Evolutionary conservation across 2,797 vertebrate species (phyloP), one percentile per base, ranked within the genome.

Genomic region (Takifugu ocellatus): DNA sequence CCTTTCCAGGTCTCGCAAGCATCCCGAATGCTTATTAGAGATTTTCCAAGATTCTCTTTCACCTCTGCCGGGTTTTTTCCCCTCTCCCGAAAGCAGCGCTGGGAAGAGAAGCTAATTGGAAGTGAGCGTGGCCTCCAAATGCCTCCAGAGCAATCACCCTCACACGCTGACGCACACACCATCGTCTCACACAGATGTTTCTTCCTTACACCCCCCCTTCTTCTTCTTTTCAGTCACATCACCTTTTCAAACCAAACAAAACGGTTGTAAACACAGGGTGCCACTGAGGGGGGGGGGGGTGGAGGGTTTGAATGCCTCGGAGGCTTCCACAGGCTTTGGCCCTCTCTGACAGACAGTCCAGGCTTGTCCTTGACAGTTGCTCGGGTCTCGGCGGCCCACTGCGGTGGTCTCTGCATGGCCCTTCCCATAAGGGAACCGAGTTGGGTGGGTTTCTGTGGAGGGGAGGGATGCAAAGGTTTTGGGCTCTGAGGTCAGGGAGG

Each of bases 191-290:
- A 80, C 81, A 84, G 81, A 84, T 89, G 77, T 79, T 81, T 82
- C 75, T 77, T 79, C 62, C 50, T 21, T 10, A 9, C 53, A 11
- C 44, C 21, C 54, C 54, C 50, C 47, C 47, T 42, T 33, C 51
- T 46, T 46, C 17, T 78, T 82, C 69, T 82, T 84, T 81, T 83
- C 79, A 83, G 79, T 72, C 70, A 80, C 77, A 79, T 88, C 85
- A 89, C 84, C 89, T 88, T 91, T 90, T 91, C 84, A 90, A 74
- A 78, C 73, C 59, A 88, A 87, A 91, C 85, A 88, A 90, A 91
- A 86, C 61, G 59, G 73, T 79, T 86, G 87, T 91, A 90, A 91
- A 90, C 88, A 86, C 84, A 84, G 84, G 76, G 85, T 84, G 81
- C 78, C 83, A 84, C 85, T 49, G 63, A 75, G 79, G 81, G 77